Conservation (phyloP, 2,888 invertebrate species). For the Onchidella celtica region DNA sequence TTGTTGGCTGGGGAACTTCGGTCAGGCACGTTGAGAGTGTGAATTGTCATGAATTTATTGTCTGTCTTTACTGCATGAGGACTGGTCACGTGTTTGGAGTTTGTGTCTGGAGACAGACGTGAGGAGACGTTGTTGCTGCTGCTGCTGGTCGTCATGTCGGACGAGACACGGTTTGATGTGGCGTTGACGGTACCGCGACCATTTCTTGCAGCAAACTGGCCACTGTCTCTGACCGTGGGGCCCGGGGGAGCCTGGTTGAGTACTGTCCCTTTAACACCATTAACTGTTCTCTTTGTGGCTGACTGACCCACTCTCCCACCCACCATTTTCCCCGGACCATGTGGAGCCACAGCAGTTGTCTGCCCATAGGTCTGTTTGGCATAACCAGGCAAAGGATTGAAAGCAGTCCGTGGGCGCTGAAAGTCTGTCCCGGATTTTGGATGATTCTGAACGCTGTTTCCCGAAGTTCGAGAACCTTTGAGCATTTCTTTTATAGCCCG, state of each 20-base stretch:
- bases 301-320: neutral
- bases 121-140: neutral
- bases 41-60: neutral
- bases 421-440: neutral
- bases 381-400: neutral
- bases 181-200: neutral
- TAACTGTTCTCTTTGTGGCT: neutral
- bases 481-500: constrained; percentile 58
- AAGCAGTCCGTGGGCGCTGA: neutral
- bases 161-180: neutral
- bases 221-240: neutral
- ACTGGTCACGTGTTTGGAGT: neutral
- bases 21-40: neutral
- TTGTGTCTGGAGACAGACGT: neutral
- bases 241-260: neutral
- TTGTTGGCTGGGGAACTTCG: neutral
- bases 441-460: neutral
- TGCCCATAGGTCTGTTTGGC: neutral
- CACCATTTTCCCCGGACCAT: constrained; percentile 18
- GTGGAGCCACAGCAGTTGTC: neutral
- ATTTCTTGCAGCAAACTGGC: neutral
- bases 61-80: neutral
- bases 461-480: neutral
- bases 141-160: neutral
- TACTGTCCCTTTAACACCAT: neutral